Evolutionary conservation across 1,140 invertebrate species (phyloP), one percentile per base, ranked within the genome.

Genomic region (Drosophila burlai): DNA sequence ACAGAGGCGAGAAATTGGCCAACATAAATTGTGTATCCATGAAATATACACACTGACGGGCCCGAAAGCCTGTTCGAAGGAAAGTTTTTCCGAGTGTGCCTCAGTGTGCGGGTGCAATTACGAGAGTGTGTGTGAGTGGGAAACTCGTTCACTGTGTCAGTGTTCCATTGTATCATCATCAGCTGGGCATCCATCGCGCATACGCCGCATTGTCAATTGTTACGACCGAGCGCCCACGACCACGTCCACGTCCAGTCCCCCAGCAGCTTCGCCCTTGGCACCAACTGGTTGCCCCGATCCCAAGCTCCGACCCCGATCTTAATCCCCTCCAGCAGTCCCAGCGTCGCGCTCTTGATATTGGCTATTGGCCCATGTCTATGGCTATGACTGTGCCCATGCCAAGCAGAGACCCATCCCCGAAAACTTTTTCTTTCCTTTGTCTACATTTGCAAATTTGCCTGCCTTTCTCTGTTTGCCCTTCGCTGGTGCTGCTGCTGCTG

Each of bases 131-230:
- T 42, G 60, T 50, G 58, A 31, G 42, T 55, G 46, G 29, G 63
- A 89, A 89, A 90, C 65, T 90, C 86, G 86, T 90, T 90, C 81
- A 90, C 81, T 90, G 85, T 90, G 85, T 90, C 85, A 90, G 86
- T 89, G 81, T 89, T 81, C 77, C 83, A 87, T 80, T 76, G 77
- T 83, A 77, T 52, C 64, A 59, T 36, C 76, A 83, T 64, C 80
- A 75, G 80, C 80, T 78, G 80, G 64, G 55, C 79, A 82, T 76
- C 71, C 83, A 86, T 87, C 81, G 85, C 84, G 84, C 84, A 89
- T 89, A 89, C 85, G 84, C 84, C 85, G 74, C 85, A 65, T 89
- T 84, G 84, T 89, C 77, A 89, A 81, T 81, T 83, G 73, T 90
- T 81, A 76, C 63, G 63, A 72, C 65, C 45, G n/a, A 42, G 24